Evolutionary conservation across 2,113 vertebrate genomes (phyloP), one percentile per base, ranked within the genome.

Genomic region (Mobula birostris): DNA sequence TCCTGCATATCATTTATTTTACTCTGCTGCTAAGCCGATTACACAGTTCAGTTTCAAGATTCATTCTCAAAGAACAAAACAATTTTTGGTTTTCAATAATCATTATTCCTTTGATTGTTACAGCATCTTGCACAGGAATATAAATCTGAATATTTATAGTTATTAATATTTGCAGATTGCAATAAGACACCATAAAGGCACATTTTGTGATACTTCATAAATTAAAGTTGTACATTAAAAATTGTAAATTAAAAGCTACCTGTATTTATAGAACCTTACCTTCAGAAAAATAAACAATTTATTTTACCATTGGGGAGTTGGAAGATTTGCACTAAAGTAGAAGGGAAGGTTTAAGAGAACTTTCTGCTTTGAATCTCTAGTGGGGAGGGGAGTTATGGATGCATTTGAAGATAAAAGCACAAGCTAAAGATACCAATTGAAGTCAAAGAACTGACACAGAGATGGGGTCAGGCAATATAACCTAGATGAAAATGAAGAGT

Each of bases 1-100:
- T 32, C 85, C 61, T 88, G 85, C 58, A 17, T 88, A 88, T 63
- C 58, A 88, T 66, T 7, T 66, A 88, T 63, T 66, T 88, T 66
- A 88, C 6, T 88, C 58, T 32, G 56, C 58, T 14, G 58, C 56
- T 63, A 14, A 88, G 29, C 58, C 32, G 85, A 19, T 88, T 88
- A 58, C 58, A 32, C 29, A 32, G 63, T 88, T 66, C 85, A n/a
- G 14, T 88, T 56, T 88, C 85, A 88, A 24, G 56, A 88, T 88
- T 66, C 85, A 14, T 1, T 88, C 85, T 88, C 85, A 88, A 58
- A 66, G 58, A 88, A 66, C 85, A 63, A 29, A 88, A 88, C 85
- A 88, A 66, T 66, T 66, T 61, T 88, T 88, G 58, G 5, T 88
- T 61, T 32, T 88, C 58, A 88, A n/a, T 66, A 32, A 29, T 88